Evolutionary conservation across 2,113 vertebrate genomes (phyloP), one percentile per base, ranked within the genome.

Genomic region (Charina bottae): DNA sequence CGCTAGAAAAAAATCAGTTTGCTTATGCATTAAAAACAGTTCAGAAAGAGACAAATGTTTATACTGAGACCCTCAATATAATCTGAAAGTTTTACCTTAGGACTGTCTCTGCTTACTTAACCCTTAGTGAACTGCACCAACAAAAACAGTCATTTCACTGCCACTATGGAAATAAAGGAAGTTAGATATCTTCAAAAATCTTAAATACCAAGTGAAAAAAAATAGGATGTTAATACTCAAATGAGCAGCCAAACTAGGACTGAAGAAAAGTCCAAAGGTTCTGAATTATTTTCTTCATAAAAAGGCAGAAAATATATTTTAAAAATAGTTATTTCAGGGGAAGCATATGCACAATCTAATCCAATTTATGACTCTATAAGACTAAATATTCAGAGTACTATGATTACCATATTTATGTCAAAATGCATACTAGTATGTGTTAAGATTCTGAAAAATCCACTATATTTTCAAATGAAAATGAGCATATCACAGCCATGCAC

Each of bases 121-220:
- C 94, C 96, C 95, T 95, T 93, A 96, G 95, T 96, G 97, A 96
- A 97, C 96, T 97, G 97, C 97, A 97, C 96, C 97, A 97, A 97
- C 96, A 97, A 96, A 78, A 97, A 96, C 97, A 97, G 97, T 95
- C 96, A 95, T 93, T 96, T 97, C 97, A 97, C 92, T 96, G 96
- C 93, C 95, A 95, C 95, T 96, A 96, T 0, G 97, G 96, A 97
- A 96, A 97, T 95, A 97, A 97, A 97, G 96, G 95, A 96, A 96
- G 93, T 96, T 90, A 96, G 97, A 96, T 96, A 95, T 95, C 95
- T 96, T 90, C 33, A 95, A 96, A 96, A 94, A 97, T 95, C 95
- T 97, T 97, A 90, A 95, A 96, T 91, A 96, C 93, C 94, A 94
- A 96, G 97, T 96, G 90, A n/a, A 95, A 95, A 92, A 97, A 93